These are phyloP conservation scores for Spodoptera litura DNA, from an alignment of 1,140 invertebrate genomes.

Conservation along the genomic window DNA sequence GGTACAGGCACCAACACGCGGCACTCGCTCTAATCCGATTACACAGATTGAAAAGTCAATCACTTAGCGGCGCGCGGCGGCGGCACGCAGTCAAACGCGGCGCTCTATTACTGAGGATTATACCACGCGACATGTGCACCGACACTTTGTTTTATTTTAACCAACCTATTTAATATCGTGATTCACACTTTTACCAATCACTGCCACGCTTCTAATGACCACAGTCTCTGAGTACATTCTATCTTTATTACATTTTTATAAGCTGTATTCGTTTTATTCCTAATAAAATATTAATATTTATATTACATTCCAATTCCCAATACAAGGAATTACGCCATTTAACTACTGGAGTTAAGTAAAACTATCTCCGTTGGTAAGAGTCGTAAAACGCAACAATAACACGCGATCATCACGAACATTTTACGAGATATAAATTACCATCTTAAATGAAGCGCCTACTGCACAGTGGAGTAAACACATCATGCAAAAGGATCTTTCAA, in stretches of 20 bases:
- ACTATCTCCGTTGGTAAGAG: not conserved
- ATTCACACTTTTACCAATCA: slow-evolving; percentile 40
- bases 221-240: not conserved
- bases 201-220: slow-evolving; percentile 3
- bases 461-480: slow-evolving; percentile 51
- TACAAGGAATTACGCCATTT: not conserved
- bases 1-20: slow-evolving; percentile 62
- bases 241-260: not conserved
- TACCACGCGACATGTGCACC: slow-evolving; percentile 60
- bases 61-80: slow-evolving; percentile 68
- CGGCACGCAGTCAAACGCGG: slow-evolving; percentile 76
- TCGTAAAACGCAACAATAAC: slow-evolving; percentile 17
- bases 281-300: slow-evolving; percentile 23
- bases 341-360: slow-evolving; percentile 3
- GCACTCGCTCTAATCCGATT: slow-evolving; percentile 78
- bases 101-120: slow-evolving; percentile 67
- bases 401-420: slow-evolving; percentile 20
- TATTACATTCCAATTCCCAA: slow-evolving; percentile 7
- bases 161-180: slow-evolving; percentile 37
- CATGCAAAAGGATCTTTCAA: slow-evolving; percentile 56
- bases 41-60: slow-evolving; percentile 84
- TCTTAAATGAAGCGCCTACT: slow-evolving; percentile 37
- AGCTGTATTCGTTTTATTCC: not conserved
- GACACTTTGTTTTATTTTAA: slow-evolving; percentile 55
- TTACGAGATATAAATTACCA: slow-evolving; percentile 42